These are phyloP conservation scores for Semaprochilodus insignis DNA, from an alignment of 2,797 vertebrate species.

Conservation along the genomic window DNA sequence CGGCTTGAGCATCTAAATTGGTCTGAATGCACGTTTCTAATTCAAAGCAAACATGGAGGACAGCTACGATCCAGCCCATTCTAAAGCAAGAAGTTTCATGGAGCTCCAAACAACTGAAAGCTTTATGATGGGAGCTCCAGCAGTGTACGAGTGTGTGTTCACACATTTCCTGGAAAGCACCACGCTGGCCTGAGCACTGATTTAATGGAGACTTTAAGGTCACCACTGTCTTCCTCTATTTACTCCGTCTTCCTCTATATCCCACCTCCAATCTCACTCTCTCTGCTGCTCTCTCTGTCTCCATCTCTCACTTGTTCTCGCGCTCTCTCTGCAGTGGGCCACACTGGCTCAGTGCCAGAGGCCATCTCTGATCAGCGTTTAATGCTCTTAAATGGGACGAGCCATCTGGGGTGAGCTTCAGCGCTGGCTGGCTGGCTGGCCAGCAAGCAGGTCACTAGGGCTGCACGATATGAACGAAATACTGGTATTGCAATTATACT, in stretches of 20 bases:
- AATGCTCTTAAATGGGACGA: slow-evolving; percentile 39
- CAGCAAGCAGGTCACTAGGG: neutral
- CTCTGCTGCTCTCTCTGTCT: neutral
- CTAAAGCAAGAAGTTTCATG: neutral
- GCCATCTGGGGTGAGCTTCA: slow-evolving; percentile 35
- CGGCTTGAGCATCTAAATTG: too few species aligned
- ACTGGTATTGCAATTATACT: neutral
- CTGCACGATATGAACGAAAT: neutral
- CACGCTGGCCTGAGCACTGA: slow-evolving; percentile 14
- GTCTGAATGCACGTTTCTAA: too few species aligned
- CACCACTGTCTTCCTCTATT: neutral
- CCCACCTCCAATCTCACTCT: neutral
- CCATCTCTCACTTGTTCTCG: neutral
- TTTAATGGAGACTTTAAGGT: slow-evolving; percentile 29
- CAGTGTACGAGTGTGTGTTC: neutral
- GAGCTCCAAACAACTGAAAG: neutral
- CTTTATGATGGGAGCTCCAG: neutral
- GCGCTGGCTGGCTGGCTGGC: neutral
- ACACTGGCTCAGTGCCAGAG: slow-evolving; percentile 26
- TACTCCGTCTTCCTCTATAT: neutral
- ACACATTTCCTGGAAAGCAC: slow-evolving; percentile 32
- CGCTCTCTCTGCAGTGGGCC: neutral
- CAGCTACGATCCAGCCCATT: neutral
- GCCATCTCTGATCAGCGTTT: slow-evolving; percentile 29
- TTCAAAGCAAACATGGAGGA: neutral